Evolutionary conservation across 2,888 invertebrate species (phyloP), one percentile per base, ranked within the genome.

Genomic region (Chromoteleia sp.): DNA sequence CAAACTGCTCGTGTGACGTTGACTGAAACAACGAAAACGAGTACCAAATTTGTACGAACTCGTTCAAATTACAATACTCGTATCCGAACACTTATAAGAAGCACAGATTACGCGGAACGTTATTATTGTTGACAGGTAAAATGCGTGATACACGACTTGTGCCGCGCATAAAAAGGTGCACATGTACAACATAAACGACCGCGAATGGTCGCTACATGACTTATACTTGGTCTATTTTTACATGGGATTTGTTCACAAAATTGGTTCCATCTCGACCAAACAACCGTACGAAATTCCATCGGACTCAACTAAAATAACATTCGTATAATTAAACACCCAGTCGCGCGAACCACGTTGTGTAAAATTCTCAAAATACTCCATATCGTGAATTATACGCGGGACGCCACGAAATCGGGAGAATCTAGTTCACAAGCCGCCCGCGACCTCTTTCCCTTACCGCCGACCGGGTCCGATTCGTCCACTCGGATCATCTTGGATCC

Each of bases 391-490:
- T 76, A 52, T 15, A 30, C 77, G 63, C 39, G 43, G 39, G 39
- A 41, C 45, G 45, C 59, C 19, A 41, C 45, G 36, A 15, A 73
- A 67, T 75, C 61, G 36, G 56, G 41, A 36, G 30, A 76, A 80
- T 71, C 76, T 74, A 76, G 81, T 77, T 63, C 77, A 74, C 52
- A 67, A 43, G 78, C 71, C 8, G 39, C 17, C 48, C 39, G 56
- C 73, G 74, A 63, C 77, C 74, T 78, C 70, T 68, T 80, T 76
- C 52, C 73, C 95, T 95, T 94, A 97, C 97, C 97, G 93, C 97
- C 97, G 87, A 97, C 95, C 84, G 97, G 97, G 92, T 97, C 97
- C 86, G 95, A 95, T 92, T 97, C 97, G 92, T 97, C 97, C 79
- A 97, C 97, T 92, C 96, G 96, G 92, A 97, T 97, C 97, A 97